A percentile compares a stretch with the other conserved stretches of the same genome.
phyloP scores from a whole-genome alignment of 1,140 invertebrate genomes.

The Pachyrhynchus sulphureomaculatus region DNA sequence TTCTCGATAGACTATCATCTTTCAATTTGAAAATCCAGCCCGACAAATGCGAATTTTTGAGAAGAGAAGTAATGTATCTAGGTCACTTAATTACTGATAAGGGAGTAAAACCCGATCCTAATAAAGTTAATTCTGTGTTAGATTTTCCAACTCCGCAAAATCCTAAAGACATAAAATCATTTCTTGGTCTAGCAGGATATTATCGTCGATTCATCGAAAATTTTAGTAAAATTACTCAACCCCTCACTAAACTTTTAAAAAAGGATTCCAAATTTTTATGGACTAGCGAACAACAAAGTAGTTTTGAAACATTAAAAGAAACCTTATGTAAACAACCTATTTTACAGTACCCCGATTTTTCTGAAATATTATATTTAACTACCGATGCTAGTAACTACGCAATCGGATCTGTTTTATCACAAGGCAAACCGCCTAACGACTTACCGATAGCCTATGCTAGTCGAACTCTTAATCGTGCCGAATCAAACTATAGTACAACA shows the following conservation, averaged over 20 bases:
- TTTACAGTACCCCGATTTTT: constrained; percentile 45
- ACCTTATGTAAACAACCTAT: constrained; percentile 2
- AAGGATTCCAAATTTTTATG: too few relatives aligned
- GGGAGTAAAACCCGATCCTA: constrained; percentile 27
- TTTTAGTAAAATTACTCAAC: too few relatives aligned
- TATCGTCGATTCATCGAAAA: too few relatives aligned
- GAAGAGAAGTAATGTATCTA: constrained; percentile 47
- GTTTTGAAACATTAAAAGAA: constrained; percentile 21
- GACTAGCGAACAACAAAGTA: constrained; percentile 33
- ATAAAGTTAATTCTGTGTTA: constrained; percentile 38
- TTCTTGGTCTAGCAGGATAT: too few relatives aligned
- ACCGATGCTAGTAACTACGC: neutral
- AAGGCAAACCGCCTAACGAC: too few relatives aligned
- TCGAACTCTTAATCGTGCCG: constrained; percentile 13
- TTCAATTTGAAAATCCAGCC: constrained; percentile 51
- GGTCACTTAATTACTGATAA: too few relatives aligned
- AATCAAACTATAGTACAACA: constrained; percentile 1
- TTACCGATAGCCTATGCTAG: constrained; percentile 20
- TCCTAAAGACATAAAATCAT: constrained; percentile 34
- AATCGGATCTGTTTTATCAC: too few relatives aligned
- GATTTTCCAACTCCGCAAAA: too few relatives aligned
- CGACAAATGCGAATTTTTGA: constrained; percentile 51
- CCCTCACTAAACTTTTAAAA: too few relatives aligned
- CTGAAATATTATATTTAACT: too few relatives aligned
- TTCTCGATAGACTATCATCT: constrained; percentile 43